Evolutionary conservation across 2,113 vertebrate species (phyloP), one percentile per base, ranked within the genome.

Genomic region (Nesogale talazaci): DNA sequence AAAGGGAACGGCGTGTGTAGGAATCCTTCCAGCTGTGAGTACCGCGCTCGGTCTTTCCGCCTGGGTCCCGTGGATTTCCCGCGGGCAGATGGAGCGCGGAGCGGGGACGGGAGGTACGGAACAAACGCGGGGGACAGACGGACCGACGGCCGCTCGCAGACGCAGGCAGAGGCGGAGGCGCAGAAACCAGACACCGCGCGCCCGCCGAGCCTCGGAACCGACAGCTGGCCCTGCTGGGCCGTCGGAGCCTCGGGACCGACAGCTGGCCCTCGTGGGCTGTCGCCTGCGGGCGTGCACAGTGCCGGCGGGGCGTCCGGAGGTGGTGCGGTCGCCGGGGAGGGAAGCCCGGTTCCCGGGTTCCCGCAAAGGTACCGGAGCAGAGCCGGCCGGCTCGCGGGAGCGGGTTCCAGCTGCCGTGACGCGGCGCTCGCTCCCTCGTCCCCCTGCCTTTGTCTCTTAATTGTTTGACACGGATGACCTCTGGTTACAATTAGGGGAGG

Each of bases 1-100:
- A 98, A 95, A 98, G 96, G 97, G 98, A 97, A 95, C 97, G 77
- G 95, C 95, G 92, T 96, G 97, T 97, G 69, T 93, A 97, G 94
- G 97, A 90, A 97, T 95, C 75, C 95, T 94, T 95, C 84, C 89
- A 63, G 95, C 67, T 36, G 98, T 98, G 81, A 98, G 98, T 98
- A 97, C 90, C 16, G 7, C 86, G 34, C 57, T 20, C 86, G 29
- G 20, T 15, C 89, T 84, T 92, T 77, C 89, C 83, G 42, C 93
- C 78, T 94, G 79, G n/a, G 91, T 92, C 34, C 92, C 96, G 59
- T 98, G 95, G 93, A 81, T 98, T 90, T 92, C 16, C 0, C 91
- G 89, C 92, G 97, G 96, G 91, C 96, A 95, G 96, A 97, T 91
- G 95, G 96, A 94, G 96, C 93, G 77, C 93, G 94, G 86, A 22